phyloP scores from a whole-genome alignment of 1,140 invertebrate genomes.

The Tribolium madens region DNA sequence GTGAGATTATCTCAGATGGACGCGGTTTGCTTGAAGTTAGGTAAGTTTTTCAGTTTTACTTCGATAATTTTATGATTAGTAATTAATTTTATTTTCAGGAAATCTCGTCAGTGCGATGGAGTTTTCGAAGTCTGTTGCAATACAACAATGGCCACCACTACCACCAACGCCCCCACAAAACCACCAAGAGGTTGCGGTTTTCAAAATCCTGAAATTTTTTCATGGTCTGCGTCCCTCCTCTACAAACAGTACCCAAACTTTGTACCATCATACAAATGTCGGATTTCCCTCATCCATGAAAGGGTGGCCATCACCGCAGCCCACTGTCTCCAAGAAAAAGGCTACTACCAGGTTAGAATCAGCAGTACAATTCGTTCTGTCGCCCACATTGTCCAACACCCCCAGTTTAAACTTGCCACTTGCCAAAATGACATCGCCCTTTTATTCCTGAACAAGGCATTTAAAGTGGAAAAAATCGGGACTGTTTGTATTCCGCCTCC shows the following conservation, averaged over 20 bases:
- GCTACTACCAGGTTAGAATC: neutral
- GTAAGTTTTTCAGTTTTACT: neutral
- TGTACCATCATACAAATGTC: neutral
- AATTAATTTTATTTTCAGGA: neutral
- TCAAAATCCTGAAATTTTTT: neutral
- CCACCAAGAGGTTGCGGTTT: neutral
- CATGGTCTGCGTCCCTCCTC: neutral
- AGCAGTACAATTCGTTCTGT: neutral
- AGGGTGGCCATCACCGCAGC: neutral
- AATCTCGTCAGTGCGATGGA: neutral
- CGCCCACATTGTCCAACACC: neutral
- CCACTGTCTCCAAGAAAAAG: slow-evolving; percentile 11
- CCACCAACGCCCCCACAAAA: neutral
- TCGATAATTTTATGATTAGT: too few relatives aligned
- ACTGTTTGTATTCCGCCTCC: neutral
- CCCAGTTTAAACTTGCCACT: neutral
- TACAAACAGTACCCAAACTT: neutral
- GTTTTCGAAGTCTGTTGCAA: neutral
- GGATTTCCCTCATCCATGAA: neutral
- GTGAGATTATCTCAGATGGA: neutral
- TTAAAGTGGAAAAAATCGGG: neutral
- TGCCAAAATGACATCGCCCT: neutral
- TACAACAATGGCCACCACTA: neutral
- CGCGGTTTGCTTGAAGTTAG: neutral
- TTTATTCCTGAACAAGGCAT: neutral